Conservation (phyloP, 2,113 vertebrate genomes). For the Sylvia atricapilla region DNA sequence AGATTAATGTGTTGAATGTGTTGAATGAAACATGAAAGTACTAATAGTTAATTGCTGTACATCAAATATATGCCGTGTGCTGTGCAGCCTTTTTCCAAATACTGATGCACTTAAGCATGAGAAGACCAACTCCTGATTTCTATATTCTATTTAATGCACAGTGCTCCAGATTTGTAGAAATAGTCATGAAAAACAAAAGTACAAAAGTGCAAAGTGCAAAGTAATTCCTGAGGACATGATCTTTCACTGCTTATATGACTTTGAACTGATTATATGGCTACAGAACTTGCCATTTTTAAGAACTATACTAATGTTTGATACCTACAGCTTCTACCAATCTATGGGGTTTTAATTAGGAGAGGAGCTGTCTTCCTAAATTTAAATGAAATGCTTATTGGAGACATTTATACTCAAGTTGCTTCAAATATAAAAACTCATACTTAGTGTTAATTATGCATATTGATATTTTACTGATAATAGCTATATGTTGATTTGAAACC, state of each 20-base stretch:
- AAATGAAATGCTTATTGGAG: not conserved
- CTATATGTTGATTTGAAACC: not conserved
- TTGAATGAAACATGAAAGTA: not conserved
- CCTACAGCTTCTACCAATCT: not conserved
- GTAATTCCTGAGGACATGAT: not conserved
- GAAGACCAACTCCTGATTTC: not conserved
- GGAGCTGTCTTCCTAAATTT: not conserved
- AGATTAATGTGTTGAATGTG: not conserved
- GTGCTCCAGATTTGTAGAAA: not conserved
- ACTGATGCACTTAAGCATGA: not conserved
- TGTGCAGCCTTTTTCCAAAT: not conserved
- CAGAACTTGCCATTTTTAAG: not conserved
- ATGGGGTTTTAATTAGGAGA: constrained; percentile 24
- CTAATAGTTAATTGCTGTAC: not conserved
- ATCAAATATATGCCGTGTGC: not conserved
- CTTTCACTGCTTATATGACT: not conserved
- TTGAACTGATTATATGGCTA: not conserved
- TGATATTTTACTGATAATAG: not conserved
- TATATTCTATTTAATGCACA: not conserved
- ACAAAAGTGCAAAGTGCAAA: not conserved
- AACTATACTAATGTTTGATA: not conserved
- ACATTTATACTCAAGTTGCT: not conserved
- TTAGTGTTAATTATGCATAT: not conserved
- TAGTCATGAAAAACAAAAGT: not conserved
- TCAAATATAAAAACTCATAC: not conserved